Evolutionary conservation across 2,113 vertebrate genomes (phyloP).

Genomic region (Grantiella picta): DNA sequence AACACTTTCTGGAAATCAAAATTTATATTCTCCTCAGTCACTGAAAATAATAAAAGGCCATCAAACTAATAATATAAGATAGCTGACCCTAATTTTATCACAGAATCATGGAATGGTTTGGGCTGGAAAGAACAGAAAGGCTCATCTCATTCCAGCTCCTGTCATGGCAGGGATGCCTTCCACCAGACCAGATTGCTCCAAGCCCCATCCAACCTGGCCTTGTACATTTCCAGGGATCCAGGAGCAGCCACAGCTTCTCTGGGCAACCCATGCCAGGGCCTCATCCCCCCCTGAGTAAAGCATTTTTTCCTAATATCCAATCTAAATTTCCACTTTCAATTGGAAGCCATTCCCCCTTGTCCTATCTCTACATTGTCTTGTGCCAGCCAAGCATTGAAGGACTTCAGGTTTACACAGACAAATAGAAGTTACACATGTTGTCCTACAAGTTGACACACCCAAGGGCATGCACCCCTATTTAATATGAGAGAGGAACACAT

Average conservation of each 20-base stretch:
- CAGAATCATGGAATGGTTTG: neutral
- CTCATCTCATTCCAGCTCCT: neutral
- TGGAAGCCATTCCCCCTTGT: neutral
- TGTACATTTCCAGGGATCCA: neutral
- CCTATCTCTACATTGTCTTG: neutral
- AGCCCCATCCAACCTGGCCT: neutral
- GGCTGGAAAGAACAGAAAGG: neutral
- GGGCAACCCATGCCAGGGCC: neutral
- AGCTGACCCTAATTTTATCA: neutral
- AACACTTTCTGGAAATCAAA: neutral
- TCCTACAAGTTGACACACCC: neutral
- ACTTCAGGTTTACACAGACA: neutral
- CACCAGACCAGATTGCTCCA: rapidly evolving
- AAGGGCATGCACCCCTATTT: neutral
- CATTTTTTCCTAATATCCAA: neutral
- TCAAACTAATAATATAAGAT: neutral
- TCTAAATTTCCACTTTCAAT: neutral
- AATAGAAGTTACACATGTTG: rapidly evolving
- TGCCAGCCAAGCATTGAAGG: neutral
- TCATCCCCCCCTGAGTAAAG: neutral
- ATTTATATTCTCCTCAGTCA: neutral
- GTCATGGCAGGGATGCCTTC: neutral
- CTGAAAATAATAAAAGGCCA: neutral
- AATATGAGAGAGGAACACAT: neutral
- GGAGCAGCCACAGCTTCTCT: neutral